Conservation (phyloP, 2,113 vertebrate genomes). For the Atractosteus spatula region DNA sequence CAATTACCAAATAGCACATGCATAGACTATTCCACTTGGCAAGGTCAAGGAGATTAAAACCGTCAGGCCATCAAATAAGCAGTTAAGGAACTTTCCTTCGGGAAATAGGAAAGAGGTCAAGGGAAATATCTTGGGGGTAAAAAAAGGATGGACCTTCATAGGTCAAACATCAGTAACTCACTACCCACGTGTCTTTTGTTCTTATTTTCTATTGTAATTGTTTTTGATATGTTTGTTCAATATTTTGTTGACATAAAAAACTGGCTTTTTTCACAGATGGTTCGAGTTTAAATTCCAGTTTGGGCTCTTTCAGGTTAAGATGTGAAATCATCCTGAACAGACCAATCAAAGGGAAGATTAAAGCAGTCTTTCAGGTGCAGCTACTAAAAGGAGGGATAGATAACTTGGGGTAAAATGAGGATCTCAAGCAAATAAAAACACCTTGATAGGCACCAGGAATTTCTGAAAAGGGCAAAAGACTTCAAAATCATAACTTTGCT, state of each 20-base stretch:
- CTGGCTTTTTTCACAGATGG: not conserved
- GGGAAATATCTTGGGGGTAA: too few species aligned
- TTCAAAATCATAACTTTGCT: too few species aligned
- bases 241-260: not conserved
- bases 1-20: not conserved
- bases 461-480: too few species aligned
- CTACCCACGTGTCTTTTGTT: slow-evolving; percentile 3
- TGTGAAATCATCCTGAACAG: not conserved
- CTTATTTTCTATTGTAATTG: slow-evolving; percentile 3
- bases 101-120: not conserved
- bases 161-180: not conserved
- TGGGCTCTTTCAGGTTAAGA: not conserved
- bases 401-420: too few species aligned
- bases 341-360: too few species aligned
- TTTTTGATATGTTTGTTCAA: slow-evolving; percentile 8
- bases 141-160: not conserved
- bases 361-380: too few species aligned
- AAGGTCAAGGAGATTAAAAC: slow-evolving; percentile 5
- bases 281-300: slow-evolving; percentile 6
- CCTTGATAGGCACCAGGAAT: too few species aligned
- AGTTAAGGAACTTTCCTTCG: not conserved
- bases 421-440: too few species aligned
- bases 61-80: not conserved
- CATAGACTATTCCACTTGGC: not conserved
- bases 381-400: too few species aligned